Percentiles rank a stretch among this genome's conserved stretches.
Evolutionary conservation across 2,113 vertebrate species (phyloP).

Genomic region (Corapipo altera): DNA sequence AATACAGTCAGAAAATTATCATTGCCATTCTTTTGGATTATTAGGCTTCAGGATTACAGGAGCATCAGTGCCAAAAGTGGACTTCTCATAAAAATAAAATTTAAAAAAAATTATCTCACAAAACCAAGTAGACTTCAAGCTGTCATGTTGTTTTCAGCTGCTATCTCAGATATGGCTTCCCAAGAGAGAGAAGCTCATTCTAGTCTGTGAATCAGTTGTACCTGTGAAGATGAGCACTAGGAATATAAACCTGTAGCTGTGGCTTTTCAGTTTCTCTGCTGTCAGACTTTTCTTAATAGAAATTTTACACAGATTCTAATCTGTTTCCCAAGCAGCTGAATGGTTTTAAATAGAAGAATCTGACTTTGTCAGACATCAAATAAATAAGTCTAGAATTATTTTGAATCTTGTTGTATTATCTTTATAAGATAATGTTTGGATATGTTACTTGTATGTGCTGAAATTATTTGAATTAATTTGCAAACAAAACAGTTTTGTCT

Average conservation of each 20-base stretch:
- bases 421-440: not conserved
- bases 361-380: not conserved
- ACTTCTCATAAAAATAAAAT: not conserved
- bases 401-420: not conserved
- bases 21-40: not conserved
- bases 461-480: not conserved
- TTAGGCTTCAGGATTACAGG: not conserved
- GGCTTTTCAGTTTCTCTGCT: not conserved
- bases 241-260: not conserved
- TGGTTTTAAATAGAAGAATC: not conserved
- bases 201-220: not conserved
- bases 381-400: not conserved
- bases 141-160: not conserved
- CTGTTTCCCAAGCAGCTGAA: not conserved
- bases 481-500: not conserved
- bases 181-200: constrained; percentile 8
- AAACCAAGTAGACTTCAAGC: not conserved
- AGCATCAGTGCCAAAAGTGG: not conserved
- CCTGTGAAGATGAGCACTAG: not conserved
- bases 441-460: not conserved
- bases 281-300: not conserved
- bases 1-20: not conserved
- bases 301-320: not conserved
- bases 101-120: not conserved
- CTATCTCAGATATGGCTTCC: not conserved